phyloP scores from a whole-genome alignment of 2,113 vertebrate species.

The Ptyas mucosa region DNA sequence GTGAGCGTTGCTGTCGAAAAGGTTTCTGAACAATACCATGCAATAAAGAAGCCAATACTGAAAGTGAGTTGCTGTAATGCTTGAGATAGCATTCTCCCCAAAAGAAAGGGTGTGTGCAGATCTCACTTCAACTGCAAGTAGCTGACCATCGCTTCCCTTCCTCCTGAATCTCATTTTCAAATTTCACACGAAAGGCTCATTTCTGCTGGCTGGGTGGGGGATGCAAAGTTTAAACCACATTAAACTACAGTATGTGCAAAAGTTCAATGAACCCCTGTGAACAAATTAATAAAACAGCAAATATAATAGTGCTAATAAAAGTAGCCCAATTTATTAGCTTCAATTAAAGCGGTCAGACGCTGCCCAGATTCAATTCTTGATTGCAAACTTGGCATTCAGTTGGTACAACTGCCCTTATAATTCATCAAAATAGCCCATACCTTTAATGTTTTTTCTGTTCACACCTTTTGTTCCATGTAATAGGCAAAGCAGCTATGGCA shows the following conservation, averaged over 20 bases:
- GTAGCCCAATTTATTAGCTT: neutral
- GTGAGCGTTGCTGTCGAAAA: neutral
- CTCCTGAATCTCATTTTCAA: neutral
- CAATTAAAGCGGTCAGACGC: neutral
- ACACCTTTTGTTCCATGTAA: neutral
- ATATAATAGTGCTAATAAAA: neutral
- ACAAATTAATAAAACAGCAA: neutral
- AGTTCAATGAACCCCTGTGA: neutral
- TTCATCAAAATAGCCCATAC: neutral
- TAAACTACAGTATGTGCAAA: neutral
- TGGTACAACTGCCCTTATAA: neutral
- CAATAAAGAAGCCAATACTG: no score
- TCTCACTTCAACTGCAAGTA: neutral
- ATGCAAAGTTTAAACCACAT: neutral
- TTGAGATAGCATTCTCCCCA: neutral
- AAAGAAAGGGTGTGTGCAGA: neutral
- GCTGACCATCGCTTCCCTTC: neutral
- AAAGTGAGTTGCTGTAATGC: neutral
- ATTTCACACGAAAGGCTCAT: neutral
- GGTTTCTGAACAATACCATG: neutral
- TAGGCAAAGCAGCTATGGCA: neutral
- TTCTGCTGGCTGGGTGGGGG: neutral
- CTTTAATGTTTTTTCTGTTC: neutral
- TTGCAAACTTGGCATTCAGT: neutral
- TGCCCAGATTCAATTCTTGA: neutral